Evolutionary conservation across 2,888 invertebrate species (phyloP).

Genomic region (Eristalinus aeneus): DNA sequence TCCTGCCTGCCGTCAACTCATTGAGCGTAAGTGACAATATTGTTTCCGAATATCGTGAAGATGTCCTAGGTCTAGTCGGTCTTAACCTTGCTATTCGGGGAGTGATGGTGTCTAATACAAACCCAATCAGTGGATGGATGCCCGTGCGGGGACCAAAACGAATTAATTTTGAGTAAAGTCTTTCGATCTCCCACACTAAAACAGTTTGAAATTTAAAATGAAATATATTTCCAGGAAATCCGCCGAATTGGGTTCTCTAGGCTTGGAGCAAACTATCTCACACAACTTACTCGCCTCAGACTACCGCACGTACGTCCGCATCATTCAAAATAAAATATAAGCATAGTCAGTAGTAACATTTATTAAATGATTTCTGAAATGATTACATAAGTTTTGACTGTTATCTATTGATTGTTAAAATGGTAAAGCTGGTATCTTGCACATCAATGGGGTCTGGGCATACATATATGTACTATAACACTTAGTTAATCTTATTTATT

Average conservation of each 20-base stretch:
- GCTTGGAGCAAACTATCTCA: constrained; percentile 30
- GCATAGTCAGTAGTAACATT: constrained; percentile 32
- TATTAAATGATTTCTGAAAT: constrained; percentile 55
- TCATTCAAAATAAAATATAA: constrained; percentile 46
- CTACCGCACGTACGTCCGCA: constrained; percentile 48
- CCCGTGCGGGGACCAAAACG: constrained; percentile 84
- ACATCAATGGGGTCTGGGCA: constrained; percentile 38
- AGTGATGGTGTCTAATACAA: constrained; percentile 86
- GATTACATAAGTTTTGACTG: constrained; percentile 29
- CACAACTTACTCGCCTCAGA: constrained; percentile 44
- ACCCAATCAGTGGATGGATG: constrained; percentile 87
- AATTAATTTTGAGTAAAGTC: constrained; percentile 53
- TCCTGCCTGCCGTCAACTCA: constrained; percentile 83
- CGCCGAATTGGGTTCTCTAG: constrained; percentile 18
- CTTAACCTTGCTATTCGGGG: constrained; percentile 85
- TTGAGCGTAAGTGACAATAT: constrained; percentile 88
- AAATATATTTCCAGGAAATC: not conserved
- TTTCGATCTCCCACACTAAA: not conserved
- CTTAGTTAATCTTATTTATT: constrained; percentile 39
- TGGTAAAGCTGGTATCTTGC: constrained; percentile 47
- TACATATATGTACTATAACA: constrained; percentile 36
- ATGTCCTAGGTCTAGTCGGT: constrained; percentile 81
- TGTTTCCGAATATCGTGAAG: constrained; percentile 84
- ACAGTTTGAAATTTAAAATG: not conserved
- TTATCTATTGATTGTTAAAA: constrained; percentile 25